Conservation (phyloP, 1,140 invertebrate genomes). For the Pogonomyrmex californicus region DNA sequence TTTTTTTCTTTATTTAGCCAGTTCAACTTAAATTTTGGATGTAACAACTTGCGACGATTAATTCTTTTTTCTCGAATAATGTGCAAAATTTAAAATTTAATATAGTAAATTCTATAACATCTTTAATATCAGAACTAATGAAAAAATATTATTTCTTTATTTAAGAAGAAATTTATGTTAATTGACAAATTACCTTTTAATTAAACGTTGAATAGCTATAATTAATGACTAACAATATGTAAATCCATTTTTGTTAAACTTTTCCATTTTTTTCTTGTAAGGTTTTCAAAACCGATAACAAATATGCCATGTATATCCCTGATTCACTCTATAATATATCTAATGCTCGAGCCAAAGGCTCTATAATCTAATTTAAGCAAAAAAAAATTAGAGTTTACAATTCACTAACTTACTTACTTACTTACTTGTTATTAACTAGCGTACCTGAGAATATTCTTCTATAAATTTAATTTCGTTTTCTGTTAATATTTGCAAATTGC, state of each 20-base stretch:
- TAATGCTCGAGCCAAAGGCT: not conserved
- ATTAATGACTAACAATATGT: not conserved
- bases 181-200: not conserved
- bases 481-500: slow-evolving; percentile 15
- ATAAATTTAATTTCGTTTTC: slow-evolving; percentile 1
- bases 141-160: slow-evolving; percentile 6
- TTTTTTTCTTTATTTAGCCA: slow-evolving; percentile 8
- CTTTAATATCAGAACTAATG: too few relatives aligned
- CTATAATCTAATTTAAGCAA: not conserved
- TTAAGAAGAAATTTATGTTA: not conserved
- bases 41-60: not conserved
- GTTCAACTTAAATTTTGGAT: slow-evolving; percentile 18
- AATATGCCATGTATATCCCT: slow-evolving; percentile 8
- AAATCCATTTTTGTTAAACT: not conserved
- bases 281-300: not conserved
- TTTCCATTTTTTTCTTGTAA: not conserved
- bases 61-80: not conserved
- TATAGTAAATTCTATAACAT: not conserved
- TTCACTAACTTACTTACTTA: too few relatives aligned
- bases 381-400: not conserved
- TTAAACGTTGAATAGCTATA: not conserved
- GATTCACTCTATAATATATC: not conserved
- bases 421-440: not conserved
- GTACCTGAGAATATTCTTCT: slow-evolving; percentile 28
- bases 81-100: slow-evolving; percentile 6